Evolutionary conservation across 1,140 invertebrate species (phyloP), one percentile per base, ranked within the genome.

Genomic region (Drosophila azteca): DNA sequence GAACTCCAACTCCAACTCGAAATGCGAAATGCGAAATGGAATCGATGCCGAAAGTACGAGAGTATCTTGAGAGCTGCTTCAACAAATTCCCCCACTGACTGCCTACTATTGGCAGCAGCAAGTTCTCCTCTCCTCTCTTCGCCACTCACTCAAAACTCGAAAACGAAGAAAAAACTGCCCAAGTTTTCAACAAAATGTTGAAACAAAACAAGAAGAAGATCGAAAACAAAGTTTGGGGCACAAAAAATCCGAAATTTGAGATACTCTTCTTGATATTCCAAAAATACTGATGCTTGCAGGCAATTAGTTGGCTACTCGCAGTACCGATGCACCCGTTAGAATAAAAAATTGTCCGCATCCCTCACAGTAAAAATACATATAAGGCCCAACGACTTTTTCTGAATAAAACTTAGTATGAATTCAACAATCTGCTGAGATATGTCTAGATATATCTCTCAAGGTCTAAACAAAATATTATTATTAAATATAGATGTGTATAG

Each of bases 11-110:
- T 26, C 24, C 24, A 26, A 0, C 8, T 9, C 0, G 8, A 9
- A 31, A 9, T 35, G 2, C 0, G 17, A 20, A 39, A 39, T 4
- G 13, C 35, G 35, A 39, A 39, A 5, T 39, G 35, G 35, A 85
- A 81, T 84, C 83, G 81, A 85, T 76, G 77, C 79, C 65, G 78
- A 71, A 75, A 66, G 65, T 73, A 57, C 67, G 31, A 70, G 75
- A 74, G 83, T 80, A 80, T 63, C 83, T 85, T 54, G 59, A 83
- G 79, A 77, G 61, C 77, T 76, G 62, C 82, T 84, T 84, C 77
- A 85, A 69, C 64, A 85, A 73, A 65, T 81, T 48, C 65, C 49
- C 50, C 17, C 17, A 20, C 17, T n/a, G 29, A 31, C 29, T 31
- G 31, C 31, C 31, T 31, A 8, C 31, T 8, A 31, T 0, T 31